A percentile compares a stretch with the other conserved stretches of the same genome.
phyloP scores from a whole-genome alignment of 1,140 invertebrate genomes.

The Papilio glaucus region DNA sequence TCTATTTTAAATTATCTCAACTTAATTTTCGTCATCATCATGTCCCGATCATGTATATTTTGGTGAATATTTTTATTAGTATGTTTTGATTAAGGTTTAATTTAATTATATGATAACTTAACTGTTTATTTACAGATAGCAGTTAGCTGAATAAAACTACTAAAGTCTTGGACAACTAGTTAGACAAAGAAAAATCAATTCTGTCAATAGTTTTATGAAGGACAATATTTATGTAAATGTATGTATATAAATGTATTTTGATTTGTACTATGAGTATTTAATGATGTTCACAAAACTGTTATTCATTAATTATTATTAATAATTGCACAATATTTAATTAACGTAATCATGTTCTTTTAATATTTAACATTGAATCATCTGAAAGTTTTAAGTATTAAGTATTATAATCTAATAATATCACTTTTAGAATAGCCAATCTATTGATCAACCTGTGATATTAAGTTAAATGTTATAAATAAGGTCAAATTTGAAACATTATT shows the following conservation, averaged over 20 bases:
- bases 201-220: constrained; percentile 39
- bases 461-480: constrained; percentile 62
- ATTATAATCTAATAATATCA: constrained; percentile 32
- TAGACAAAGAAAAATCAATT: constrained; percentile 55
- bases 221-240: constrained; percentile 33
- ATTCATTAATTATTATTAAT: constrained; percentile 34
- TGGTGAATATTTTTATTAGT: too few relatives aligned
- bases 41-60: too few relatives aligned
- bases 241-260: constrained; percentile 24
- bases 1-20: too few relatives aligned
- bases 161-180: constrained; percentile 52
- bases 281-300: constrained; percentile 29
- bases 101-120: not conserved
- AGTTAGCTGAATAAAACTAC: constrained; percentile 55
- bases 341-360: constrained; percentile 36
- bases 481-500: constrained; percentile 57
- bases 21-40: too few relatives aligned
- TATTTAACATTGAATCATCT: constrained; percentile 28
- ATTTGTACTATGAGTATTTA: constrained; percentile 29
- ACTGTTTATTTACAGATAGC: constrained; percentile 60
- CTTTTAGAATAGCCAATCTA: constrained; percentile 35
- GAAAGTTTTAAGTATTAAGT: constrained; percentile 34
- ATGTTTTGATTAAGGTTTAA: not conserved
- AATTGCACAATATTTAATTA: constrained; percentile 34
- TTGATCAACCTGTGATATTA: constrained; percentile 65